Evolutionary conservation across 1,140 invertebrate species (phyloP).

Genomic region (Zaprionus kolodkinae): DNA sequence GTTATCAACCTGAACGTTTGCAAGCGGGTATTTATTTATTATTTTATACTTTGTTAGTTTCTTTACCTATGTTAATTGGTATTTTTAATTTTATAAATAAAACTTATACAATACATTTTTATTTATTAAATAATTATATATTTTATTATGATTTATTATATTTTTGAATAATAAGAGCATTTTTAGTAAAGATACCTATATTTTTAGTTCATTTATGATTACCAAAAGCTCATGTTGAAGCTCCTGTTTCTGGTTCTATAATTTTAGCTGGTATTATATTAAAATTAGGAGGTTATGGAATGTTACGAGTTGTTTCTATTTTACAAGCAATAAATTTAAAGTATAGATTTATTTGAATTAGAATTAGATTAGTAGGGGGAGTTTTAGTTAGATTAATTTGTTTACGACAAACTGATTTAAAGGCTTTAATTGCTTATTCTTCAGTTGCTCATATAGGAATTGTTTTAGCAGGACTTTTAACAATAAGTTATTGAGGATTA

Average conservation of each 20-base stretch:
- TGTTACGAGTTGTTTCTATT: conserved; percentile 85
- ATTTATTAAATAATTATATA: conserved; percentile 84
- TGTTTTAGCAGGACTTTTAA: conserved; percentile 85
- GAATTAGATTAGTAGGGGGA: conserved; percentile 85
- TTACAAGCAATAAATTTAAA: conserved; percentile 82
- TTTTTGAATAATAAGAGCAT: no score
- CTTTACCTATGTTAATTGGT: conserved; percentile 86
- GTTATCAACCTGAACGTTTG: no score
- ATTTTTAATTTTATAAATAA: conserved; percentile 85
- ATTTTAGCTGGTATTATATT: conserved; percentile 85
- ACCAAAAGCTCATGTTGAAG: no score
- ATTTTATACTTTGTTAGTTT: conserved; percentile 77
- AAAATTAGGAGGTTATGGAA: conserved; percentile 88
- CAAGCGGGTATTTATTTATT: no score
- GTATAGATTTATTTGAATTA: conserved; percentile 84
- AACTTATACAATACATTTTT: conserved; percentile 84
- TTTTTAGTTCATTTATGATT: conserved; percentile 85
- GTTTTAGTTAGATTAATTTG: conserved; percentile 82
- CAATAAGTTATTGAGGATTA: conserved; percentile 82
- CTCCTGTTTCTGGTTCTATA: no score
- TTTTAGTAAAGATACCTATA: conserved; percentile 77
- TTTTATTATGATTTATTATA: conserved; percentile 85
- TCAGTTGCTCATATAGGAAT: conserved; percentile 59
- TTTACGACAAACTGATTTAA: conserved; percentile 85
- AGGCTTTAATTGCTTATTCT: conserved; percentile 59